Conservation (phyloP, 2,113 vertebrate genomes). For the western clawed frog (Xenopus tropicalis) region UCB_Xtro_10.0 CM004449.2:83608001-83608500, state of each 20-base stretch:
- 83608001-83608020: too few relatives aligned
- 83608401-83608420: not conserved
- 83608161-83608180: slow-evolving; percentile 30
- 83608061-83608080: slow-evolving; percentile 23
- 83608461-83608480: too few relatives aligned
- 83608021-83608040: too few relatives aligned
- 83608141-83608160: slow-evolving; percentile 35
- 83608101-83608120: slow-evolving; percentile 16
- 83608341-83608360: slow-evolving; percentile 6
- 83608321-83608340: not conserved
- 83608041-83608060: not conserved
- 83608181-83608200: slow-evolving; percentile 34
- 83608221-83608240: slow-evolving; percentile 37
- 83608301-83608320: slow-evolving; percentile 20
- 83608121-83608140: slow-evolving; percentile 31
- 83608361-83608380: too few relatives aligned
- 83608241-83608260: slow-evolving; percentile 28
- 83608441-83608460: too few relatives aligned
- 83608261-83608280: slow-evolving; percentile 1
- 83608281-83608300: slow-evolving; percentile 10
- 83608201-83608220: slow-evolving; percentile 32
- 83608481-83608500: too few relatives aligned
- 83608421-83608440: too few relatives aligned
- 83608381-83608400: too few relatives aligned
- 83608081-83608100: not conserved